These are phyloP conservation scores for Luffia ferchaultella DNA, from an alignment of 2,888 invertebrate species.

Conservation along the genomic window DNA sequence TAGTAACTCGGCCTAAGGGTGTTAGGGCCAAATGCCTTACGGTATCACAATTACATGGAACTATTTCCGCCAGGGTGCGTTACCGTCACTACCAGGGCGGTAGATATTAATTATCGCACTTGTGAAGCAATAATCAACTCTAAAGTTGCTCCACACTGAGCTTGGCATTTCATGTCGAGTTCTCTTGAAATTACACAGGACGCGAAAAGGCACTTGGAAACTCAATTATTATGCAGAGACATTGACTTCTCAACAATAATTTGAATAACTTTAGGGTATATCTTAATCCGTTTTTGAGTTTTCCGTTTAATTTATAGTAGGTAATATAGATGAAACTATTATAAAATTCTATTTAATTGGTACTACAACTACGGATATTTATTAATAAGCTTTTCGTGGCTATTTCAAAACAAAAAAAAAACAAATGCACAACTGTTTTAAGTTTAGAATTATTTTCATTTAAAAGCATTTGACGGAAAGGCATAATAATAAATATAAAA, in stretches of 20 bases:
- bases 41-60: background rate
- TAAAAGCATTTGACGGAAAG: too few species aligned
- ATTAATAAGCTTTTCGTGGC: too few species aligned
- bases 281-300: too few species aligned
- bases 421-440: too few species aligned
- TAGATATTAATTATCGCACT: slow-evolving; percentile 44
- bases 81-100: slow-evolving; percentile 22
- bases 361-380: too few species aligned
- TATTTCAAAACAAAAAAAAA: too few species aligned
- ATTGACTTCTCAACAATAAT: slow-evolving; percentile 7
- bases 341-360: too few species aligned
- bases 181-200: slow-evolving; percentile 18
- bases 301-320: too few species aligned
- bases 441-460: too few species aligned
- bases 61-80: slow-evolving; percentile 7
- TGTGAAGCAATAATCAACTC: slow-evolving; percentile 50
- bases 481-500: too few species aligned
- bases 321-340: too few species aligned
- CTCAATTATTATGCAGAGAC: slow-evolving; percentile 20
- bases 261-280: background rate
- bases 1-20: too few species aligned
- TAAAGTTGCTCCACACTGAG: slow-evolving; percentile 41
- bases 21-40: background rate
- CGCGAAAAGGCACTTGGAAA: slow-evolving; percentile 21
- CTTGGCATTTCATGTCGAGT: slow-evolving; percentile 36